Evolutionary conservation across 2,888 invertebrate species (phyloP).

Genomic region (Drosophila helvetica): DNA sequence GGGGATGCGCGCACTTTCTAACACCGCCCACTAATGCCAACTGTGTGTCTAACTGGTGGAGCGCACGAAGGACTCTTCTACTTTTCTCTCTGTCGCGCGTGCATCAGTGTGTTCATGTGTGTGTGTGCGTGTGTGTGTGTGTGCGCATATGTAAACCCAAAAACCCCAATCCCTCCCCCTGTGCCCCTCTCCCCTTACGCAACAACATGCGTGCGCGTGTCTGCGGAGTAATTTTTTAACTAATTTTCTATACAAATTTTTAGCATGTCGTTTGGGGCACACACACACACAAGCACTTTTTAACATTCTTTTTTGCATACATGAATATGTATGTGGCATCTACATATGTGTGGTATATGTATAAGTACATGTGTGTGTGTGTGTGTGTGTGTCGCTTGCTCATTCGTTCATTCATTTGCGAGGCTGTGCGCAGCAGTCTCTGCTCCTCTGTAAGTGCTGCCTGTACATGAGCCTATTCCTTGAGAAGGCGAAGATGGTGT

Average conservation of each 20-base stretch:
- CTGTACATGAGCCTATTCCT: conserved; percentile 15
- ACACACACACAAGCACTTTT: conserved; percentile 11
- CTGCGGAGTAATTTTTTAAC: conserved; percentile 82
- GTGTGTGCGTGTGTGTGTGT: conserved; percentile 35
- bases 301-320: conserved; percentile 28
- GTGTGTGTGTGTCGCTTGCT: conserved; percentile 40
- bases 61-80: conserved; percentile 16
- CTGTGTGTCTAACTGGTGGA: conserved; percentile 52
- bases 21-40: conserved; percentile 83
- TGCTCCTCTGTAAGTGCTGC: not conserved
- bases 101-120: conserved; percentile 28
- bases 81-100: conserved; percentile 24
- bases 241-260: conserved; percentile 84
- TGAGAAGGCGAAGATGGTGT: no score
- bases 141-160: conserved; percentile 46
- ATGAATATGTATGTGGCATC: conserved; percentile 37
- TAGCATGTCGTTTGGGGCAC: conserved; percentile 66
- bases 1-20: conserved; percentile 77
- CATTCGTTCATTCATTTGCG: conserved; percentile 27
- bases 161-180: not conserved
- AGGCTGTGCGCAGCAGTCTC: conserved; percentile 28
- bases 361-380: conserved; percentile 21
- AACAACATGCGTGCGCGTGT: conserved; percentile 60
- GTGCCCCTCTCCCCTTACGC: not conserved
- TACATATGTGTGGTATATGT: no score